A percentile compares a stretch with the other conserved stretches of the same genome.
phyloP scores from a whole-genome alignment of 1,140 invertebrate genomes.

The Lepidurus couesii region DNA sequence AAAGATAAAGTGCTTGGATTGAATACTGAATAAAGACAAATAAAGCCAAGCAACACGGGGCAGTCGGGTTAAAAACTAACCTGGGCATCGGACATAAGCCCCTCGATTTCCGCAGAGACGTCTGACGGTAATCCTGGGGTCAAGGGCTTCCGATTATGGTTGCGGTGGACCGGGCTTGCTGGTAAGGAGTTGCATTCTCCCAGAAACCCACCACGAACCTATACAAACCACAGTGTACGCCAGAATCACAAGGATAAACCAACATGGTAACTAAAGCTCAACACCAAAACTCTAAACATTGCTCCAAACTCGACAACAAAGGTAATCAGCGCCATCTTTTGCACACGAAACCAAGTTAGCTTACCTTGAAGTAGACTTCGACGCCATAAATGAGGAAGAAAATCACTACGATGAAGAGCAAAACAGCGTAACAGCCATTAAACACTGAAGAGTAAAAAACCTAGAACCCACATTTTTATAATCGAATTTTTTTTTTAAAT shows the following conservation, averaged over 20 bases:
- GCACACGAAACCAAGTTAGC: constrained; percentile 26
- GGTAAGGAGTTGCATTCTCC: background rate
- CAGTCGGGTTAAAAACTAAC: background rate
- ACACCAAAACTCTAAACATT: constrained; percentile 23
- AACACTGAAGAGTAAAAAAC: constrained; percentile 76
- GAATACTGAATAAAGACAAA: background rate
- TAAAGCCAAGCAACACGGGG: background rate
- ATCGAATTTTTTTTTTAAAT: background rate
- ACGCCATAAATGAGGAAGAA: constrained; percentile 93
- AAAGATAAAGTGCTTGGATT: background rate
- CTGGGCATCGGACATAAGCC: background rate
- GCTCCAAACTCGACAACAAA: background rate
- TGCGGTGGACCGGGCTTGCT: background rate
- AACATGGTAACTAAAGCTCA: background rate
- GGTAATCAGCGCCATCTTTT: background rate
- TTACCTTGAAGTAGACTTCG: constrained; percentile 89
- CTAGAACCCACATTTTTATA: constrained; percentile 47
- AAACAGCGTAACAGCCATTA: constrained; percentile 83
- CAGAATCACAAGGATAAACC: background rate
- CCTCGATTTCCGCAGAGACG: background rate
- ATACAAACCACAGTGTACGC: background rate
- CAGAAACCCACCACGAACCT: constrained; percentile 11
- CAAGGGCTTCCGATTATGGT: background rate
- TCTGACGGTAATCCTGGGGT: background rate
- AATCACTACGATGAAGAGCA: constrained; percentile 82